Base-by-base conservation (phyloP, 2,888 invertebrate genomes). In the Stenotaenia linearis region DNA sequence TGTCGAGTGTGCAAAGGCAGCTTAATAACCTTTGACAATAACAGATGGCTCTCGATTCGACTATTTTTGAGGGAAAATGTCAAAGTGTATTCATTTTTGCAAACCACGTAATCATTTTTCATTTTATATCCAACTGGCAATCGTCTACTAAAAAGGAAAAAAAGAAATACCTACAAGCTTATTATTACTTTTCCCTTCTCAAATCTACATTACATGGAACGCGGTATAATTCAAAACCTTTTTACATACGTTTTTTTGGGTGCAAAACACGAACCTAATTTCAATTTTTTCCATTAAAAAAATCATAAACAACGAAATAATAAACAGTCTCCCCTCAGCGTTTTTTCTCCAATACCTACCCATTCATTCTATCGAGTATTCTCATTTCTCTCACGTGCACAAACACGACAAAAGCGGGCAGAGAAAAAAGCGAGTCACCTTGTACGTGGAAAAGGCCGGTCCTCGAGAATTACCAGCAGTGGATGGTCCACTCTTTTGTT, bases 11-110 rank as follows among this genome's bases (percentile, higher is more conserved):
- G 25, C 61, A 61, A 12, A 25, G 61, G 25, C 23, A 61, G 61
- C 61, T 61, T 61, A 61, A 61, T 61, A 61, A 25, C 61, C 61
- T 61, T 25, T 61, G 61, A 61, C 61, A 61, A 61, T 61, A 61
- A 61, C 61, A 61, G 61, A 61, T 61, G 61, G 61, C 61, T 61
- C 61, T 61, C 61, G 25, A 61, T 61, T 45, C 45, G 45, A 45
- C 45, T 45, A 45, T 45, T 45, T 45, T n/a, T 45, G 10, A 61
- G 25, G 61, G 25, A 12, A 45, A 45, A 45, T 45, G 45, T 45
- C 45, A 45, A 45, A 45, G 61, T 61, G 23, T 61, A 61, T 61
- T 61, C 61, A 61, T 61, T 61, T 61, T 61, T 61, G 25, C 61
- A 7, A 61, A 61, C 25, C 25, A 15, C 25, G 23, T 10, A 61